Percentiles rank a stretch among this genome's conserved stretches.
phyloP scores from a whole-genome alignment of 1,140 invertebrate species.

The Luehdorfia chinensis region DNA sequence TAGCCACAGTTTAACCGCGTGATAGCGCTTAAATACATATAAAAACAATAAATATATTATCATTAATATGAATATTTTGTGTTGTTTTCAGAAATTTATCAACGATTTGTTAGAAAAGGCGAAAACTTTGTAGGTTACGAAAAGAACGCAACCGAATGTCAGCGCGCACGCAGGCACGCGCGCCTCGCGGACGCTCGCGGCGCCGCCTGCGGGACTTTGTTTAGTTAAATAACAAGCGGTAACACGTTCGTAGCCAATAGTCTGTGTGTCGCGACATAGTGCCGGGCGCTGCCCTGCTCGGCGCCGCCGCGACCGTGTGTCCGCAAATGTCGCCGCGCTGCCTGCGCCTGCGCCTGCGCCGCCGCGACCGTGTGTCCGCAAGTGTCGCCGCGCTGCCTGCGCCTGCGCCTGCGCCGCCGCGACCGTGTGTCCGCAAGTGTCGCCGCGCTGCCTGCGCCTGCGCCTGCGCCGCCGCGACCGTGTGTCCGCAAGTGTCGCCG shows the following conservation, averaged over 20 bases:
- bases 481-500: neutral
- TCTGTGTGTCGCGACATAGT: conserved; percentile 13
- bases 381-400: too few species aligned
- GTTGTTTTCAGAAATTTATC: conserved; percentile 93
- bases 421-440: neutral
- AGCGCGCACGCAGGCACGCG: neutral
- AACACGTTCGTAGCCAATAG: conserved; percentile 16
- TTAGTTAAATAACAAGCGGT: neutral
- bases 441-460: too few species aligned
- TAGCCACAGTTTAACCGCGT: too few species aligned
- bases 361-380: neutral
- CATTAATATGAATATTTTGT: too few species aligned
- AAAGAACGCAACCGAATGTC: neutral
- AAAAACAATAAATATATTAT: too few species aligned
- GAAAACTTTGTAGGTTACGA: conserved; percentile 83
- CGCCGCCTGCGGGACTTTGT: conserved; percentile 1
- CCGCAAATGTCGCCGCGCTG: too few species aligned
- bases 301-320: neutral
- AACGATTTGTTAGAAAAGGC: conserved; percentile 92
- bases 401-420: neutral
- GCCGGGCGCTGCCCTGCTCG: neutral
- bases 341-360: too few species aligned
- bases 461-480: neutral
- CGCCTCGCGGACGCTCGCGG: conserved; percentile 17
- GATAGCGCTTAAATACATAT: too few species aligned